Evolutionary conservation across 2,113 vertebrate species (phyloP).

Genomic region (Rutilus rutilus): DNA sequence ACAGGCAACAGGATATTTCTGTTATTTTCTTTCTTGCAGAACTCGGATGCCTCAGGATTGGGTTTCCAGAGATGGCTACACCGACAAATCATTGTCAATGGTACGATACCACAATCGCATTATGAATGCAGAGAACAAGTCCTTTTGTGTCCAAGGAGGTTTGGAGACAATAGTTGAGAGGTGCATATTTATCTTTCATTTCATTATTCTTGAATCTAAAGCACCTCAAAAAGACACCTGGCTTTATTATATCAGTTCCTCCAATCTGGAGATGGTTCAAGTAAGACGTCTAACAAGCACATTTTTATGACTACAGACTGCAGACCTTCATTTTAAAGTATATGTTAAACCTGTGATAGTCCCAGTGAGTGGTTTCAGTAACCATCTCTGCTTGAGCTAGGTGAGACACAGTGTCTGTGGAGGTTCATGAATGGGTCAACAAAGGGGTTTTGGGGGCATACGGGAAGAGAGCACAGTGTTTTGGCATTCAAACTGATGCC

Average conservation of each 20-base stretch:
- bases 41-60: constrained; percentile 58
- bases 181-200: constrained; percentile 43
- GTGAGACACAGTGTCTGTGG: constrained; percentile 10
- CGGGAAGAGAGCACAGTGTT: constrained; percentile 8
- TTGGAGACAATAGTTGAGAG: constrained; percentile 44
- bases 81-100: constrained; percentile 61
- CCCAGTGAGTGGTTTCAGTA: constrained; percentile 44
- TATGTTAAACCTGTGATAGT: constrained; percentile 63
- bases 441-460: constrained; percentile 6
- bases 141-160: constrained; percentile 54
- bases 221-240: constrained; percentile 22
- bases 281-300: neutral
- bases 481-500: constrained; percentile 41
- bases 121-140: constrained; percentile 63
- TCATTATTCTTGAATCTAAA: constrained; percentile 44
- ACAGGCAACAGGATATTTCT: constrained; percentile 48
- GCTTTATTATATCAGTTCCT: constrained; percentile 31
- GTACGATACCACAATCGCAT: constrained; percentile 60
- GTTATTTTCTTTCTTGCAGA: constrained; percentile 49
- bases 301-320: constrained; percentile 9
- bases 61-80: constrained; percentile 62
- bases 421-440: neutral
- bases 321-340: constrained; percentile 3
- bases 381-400: constrained; percentile 14
- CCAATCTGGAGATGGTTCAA: neutral